Base-by-base conservation (phyloP, 2,888 invertebrate species). In the Theodoxus fluviatilis region DNA sequence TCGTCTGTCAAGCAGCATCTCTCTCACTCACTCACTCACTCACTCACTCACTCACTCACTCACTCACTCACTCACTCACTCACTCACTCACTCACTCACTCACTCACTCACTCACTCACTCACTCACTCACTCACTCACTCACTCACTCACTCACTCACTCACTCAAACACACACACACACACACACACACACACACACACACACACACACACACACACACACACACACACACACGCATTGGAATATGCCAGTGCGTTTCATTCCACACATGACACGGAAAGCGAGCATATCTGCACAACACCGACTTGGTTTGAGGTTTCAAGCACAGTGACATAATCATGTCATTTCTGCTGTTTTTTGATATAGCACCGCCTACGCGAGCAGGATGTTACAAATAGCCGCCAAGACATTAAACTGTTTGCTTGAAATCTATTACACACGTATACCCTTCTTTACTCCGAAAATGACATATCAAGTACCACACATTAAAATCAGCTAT, bases 161-260 rank as follows among this genome's bases (percentile, higher is more conserved):
- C 57, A 57, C 57, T 31, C 52, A 52, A n/a, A 18, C 52, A 52
- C 52, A 12, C 52, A 52, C 52, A 52, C 52, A 52, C 52, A 52
- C 52, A 52, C 9, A 52, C 9, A 12, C 9, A 52, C 52, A 52
- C 52, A 52, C 52, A 52, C 52, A 52, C 52, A 52, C 52, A 52
- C 52, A 52, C 52, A 52, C 9, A 12, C 9, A 52, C 52, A 52
- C 52, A 52, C 52, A 52, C 52, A 52, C 52, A 52, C 9, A 52
- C 25, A 25, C 6, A 25, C 57, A 22, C n/a, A 57, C 57, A 57
- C 3, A 57, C 18, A 3, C 47, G 18, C 47, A 47, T 47, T 47
- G 18, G 18, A 22, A 18, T 47, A 18, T 47, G 1, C 18, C 47
- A 18, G 18, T n/a, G 22, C 18, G 18, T 18, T 47, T n/a, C 18